Percentiles rank a stretch among this genome's conserved stretches.
These are phyloP conservation scores for Archilochus colubris DNA, from an alignment of 2,113 vertebrate genomes.

Conservation along the genomic window DNA sequence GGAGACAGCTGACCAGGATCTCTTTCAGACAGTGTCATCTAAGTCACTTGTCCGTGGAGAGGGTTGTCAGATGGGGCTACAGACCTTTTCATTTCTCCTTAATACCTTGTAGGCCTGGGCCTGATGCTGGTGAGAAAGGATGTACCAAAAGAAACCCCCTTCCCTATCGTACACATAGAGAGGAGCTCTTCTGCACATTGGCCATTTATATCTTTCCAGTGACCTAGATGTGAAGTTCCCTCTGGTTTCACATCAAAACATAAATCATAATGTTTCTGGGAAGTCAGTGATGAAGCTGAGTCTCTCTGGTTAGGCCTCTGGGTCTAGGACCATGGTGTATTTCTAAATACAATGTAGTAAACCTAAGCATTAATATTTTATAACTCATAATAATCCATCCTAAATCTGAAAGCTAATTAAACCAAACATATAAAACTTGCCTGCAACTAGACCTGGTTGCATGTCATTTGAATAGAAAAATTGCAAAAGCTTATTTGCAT, in stretches of 20 bases:
- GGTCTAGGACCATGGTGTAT: not conserved
- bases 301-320: not conserved
- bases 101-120: not conserved
- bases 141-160: not conserved
- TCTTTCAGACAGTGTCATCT: not conserved
- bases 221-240: not conserved
- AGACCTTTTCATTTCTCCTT: not conserved
- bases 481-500: not conserved
- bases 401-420: slow-evolving; percentile 35
- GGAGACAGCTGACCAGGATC: not conserved
- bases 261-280: not conserved
- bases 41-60: not conserved
- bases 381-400: not conserved
- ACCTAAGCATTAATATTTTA: not conserved
- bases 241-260: slow-evolving; percentile 5
- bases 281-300: not conserved
- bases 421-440: not conserved
- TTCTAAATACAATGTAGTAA: slow-evolving; percentile 36
- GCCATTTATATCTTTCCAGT: not conserved
- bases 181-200: not conserved
- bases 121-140: not conserved
- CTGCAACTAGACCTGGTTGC: not conserved
- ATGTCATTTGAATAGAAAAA: slow-evolving; percentile 24
- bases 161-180: not conserved
- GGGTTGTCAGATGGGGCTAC: not conserved